Conservation (phyloP, 2,113 vertebrate species). For the Phyllostomus discolor region DNA sequence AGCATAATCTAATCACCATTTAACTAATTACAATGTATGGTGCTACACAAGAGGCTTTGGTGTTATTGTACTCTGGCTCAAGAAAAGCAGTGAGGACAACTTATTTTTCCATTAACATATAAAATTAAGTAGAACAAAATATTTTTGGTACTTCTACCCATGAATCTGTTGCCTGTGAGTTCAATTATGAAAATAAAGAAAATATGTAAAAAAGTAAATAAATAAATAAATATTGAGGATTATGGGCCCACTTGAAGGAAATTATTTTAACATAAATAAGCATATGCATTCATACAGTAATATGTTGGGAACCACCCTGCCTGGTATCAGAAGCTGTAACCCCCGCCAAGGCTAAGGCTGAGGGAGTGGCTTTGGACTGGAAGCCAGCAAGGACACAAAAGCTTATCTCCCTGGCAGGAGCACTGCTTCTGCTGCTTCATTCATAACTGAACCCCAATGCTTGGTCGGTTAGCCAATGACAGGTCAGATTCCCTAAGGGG, state of each 20-base stretch:
- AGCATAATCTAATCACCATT: not conserved
- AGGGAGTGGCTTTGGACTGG: too few species aligned
- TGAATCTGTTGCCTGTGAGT: not conserved
- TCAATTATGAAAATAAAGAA: not conserved
- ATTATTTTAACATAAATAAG: not conserved
- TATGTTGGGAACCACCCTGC: too few species aligned
- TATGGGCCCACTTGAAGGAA: not conserved
- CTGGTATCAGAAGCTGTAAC: too few species aligned
- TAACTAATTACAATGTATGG: not conserved
- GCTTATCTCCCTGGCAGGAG: too few species aligned
- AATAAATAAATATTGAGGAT: not conserved
- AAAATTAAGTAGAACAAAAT: constrained; percentile 55
- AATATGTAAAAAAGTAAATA: not conserved
- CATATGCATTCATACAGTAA: not conserved
- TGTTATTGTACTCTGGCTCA: not conserved
- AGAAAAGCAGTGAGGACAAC: not conserved
- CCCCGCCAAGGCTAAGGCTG: too few species aligned
- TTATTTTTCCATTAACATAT: not conserved
- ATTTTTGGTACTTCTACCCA: not conserved
- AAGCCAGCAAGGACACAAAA: too few species aligned
- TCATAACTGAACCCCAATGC: too few species aligned
- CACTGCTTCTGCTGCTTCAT: too few species aligned
- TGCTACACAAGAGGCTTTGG: not conserved
- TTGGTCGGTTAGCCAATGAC: too few species aligned
- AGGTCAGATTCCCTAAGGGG: too few species aligned